phyloP scores from a whole-genome alignment of 2,797 vertebrate species.

The Sparidentex hasta region DNA sequence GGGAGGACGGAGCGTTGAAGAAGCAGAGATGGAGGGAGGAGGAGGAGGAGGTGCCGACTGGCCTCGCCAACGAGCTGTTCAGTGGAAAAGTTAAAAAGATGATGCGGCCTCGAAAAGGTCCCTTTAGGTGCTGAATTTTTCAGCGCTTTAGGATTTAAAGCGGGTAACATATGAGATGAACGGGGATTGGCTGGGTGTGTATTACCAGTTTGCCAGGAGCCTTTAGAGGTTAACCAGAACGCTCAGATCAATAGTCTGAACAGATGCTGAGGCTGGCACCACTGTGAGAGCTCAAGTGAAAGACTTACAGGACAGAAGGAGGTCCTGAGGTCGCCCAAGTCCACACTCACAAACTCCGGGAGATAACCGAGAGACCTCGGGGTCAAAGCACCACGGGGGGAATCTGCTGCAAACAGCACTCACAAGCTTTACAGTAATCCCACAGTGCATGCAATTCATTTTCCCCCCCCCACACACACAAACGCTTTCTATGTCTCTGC shows the following conservation, averaged over 20 bases:
- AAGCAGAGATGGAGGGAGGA: neutral
- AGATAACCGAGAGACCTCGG: constrained; percentile 49
- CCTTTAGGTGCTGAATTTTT: neutral
- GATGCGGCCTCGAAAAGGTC: neutral
- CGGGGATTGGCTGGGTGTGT: constrained; percentile 2
- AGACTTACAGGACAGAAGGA: constrained; percentile 50
- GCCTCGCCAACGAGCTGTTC: neutral
- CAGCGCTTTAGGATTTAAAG: neutral
- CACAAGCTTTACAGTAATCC: constrained; percentile 60
- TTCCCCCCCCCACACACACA: too few species aligned
- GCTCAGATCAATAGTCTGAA: constrained; percentile 66
- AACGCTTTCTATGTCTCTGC: neutral
- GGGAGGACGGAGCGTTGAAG: constrained; percentile 21
- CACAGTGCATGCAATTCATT: neutral
- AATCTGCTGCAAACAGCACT: constrained; percentile 60
- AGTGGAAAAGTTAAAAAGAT: constrained; percentile 1
- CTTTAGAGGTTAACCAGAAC: constrained; percentile 45
- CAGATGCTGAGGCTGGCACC: constrained; percentile 72
- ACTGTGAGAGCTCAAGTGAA: constrained; percentile 47
- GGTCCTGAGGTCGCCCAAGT: constrained; percentile 17
- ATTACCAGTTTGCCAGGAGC: constrained; percentile 37
- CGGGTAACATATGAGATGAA: neutral
- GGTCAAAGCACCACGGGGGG: constrained; percentile 38
- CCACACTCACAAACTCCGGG: constrained; percentile 30
- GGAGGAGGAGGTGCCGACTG: neutral